Evolutionary conservation across 2,888 invertebrate species (phyloP), one percentile per base, ranked within the genome.

Genomic region (Caenorhabditis sp.): DNA sequence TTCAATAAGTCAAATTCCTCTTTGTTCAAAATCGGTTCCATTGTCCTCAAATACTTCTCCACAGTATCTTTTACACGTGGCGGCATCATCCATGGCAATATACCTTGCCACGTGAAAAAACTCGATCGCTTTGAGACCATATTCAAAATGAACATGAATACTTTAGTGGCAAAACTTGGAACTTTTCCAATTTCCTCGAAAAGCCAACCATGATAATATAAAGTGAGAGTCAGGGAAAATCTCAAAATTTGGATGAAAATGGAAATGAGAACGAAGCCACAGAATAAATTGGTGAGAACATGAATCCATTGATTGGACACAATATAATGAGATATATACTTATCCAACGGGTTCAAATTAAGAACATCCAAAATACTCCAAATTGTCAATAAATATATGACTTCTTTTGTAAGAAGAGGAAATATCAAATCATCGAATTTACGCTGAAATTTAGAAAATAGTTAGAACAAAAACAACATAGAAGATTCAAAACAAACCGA

Each of bases 141-240:
- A 23, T 64, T 54, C 0, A 80, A 50, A 14, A 78, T 60, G n/a
- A 76, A 1, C 79, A 84, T 80, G 71, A 83, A 84, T n/a, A 68
- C 27, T 57, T 81, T 83, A 0, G 84, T 83, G 1, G 77, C 57
- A 10, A 81, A 62, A 38, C 81, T 80, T 43, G 80, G 80, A 58
- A 73, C 63, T 63, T 81, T 82, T 17, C 84, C 84, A 54, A 83
- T 69, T 21, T 77, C 80, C 70, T 84, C 84, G 66, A 83, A 84
- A 1, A 84, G 66, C 72, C 79, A 84, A 38, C 84, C 84, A 59
- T 78, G 76, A 58, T 80, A 80, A 60, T 80, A 80, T 53, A 78
- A 64, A 43, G 70, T 64, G 25, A 78, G 10, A 5, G 77, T 80
- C 1, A 80, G 57, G 1, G 61, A 63, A 53, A 62, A 60, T 1